Conservation (phyloP, 92 coral and sea anemone species). For the Porites rus region DNA sequence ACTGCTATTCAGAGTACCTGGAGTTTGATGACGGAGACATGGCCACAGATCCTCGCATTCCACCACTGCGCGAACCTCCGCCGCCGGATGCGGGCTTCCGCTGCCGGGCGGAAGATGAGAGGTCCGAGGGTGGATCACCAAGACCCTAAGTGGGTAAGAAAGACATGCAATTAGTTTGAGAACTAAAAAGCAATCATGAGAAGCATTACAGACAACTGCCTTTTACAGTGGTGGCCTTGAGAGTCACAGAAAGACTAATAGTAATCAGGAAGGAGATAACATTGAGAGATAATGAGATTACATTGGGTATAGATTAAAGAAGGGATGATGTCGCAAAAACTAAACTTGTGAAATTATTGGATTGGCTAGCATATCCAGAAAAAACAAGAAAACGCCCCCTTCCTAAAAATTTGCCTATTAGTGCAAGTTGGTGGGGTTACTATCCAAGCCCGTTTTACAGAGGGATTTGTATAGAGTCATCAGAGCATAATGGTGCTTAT, state of each 20-base stretch:
- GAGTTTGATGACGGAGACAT: constrained; percentile 78
- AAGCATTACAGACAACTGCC: neutral
- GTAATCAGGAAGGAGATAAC: neutral
- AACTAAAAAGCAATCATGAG: neutral
- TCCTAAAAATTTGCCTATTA: no score
- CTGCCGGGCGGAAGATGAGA: constrained; percentile 91
- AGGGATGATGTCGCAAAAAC: no score
- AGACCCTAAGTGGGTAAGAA: constrained; percentile 72
- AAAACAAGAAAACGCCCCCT: no score
- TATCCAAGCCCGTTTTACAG: no score
- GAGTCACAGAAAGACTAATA: neutral
- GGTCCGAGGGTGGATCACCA: constrained; percentile 93
- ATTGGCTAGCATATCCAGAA: no score
- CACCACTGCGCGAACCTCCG: constrained; percentile 78
- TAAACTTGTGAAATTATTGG: no score
- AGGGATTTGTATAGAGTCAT: no score
- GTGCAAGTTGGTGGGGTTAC: no score
- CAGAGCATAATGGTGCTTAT: no score
- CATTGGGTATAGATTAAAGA: no score
- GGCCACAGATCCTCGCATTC: constrained; percentile 63
- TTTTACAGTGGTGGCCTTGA: neutral
- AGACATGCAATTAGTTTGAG: neutral
- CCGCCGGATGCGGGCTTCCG: constrained; percentile 82
- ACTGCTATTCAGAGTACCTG: constrained; percentile 44
- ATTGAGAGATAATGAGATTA: no score